Evolutionary conservation across 2,797 vertebrate species (phyloP), one percentile per base, ranked within the genome.

Genomic region (Protonibea diacanthus): DNA sequence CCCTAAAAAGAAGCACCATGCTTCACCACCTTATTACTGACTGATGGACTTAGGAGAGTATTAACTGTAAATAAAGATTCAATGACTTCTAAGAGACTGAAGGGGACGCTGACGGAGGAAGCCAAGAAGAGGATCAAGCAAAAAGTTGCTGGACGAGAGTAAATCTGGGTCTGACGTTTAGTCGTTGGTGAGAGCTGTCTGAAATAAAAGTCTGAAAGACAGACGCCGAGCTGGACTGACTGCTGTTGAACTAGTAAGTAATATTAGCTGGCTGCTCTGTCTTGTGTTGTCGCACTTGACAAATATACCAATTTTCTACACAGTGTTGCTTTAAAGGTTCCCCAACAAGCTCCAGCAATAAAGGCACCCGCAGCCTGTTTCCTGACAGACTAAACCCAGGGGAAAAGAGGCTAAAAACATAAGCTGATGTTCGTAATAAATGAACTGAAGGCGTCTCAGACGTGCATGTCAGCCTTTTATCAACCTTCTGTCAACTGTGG

Each of bases 371-470:
- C 13, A 12, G 44, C 25, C 18, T 48, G 18, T 25, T n/a, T n/a
- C 70, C 70, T 33, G 29, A 75, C 7, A 67, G 23, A 33, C 6
- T 7, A 21, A 75, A 62, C 12, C 3, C 29, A 15, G 47, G 69
- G 29, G 10, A 25, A 57, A 45, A 21, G n/a, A 1, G 15, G 25
- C 5, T 8, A 33, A 33, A 33, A 33, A 7, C 6, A 57, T 0
- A 18, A 13, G 56, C 10, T 13, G 4, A 33, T 33, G 29, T 33
- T 33, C 6, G 6, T 33, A 33, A 7, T 29, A 29, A 6, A 29
- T 7, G 29, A 29, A 29, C 21, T 52, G 69, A 71, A 61, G 58
- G 23, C 1, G 48, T 44, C 23, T 12, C 33, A 42, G 57, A 61
- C 12, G 33, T 29, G 29, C 6, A 6, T 29, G 29, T 29, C 29